Evolutionary conservation across 2,113 vertebrate species (phyloP), one percentile per base, ranked within the genome.

Genomic region (Lonchura striata): DNA sequence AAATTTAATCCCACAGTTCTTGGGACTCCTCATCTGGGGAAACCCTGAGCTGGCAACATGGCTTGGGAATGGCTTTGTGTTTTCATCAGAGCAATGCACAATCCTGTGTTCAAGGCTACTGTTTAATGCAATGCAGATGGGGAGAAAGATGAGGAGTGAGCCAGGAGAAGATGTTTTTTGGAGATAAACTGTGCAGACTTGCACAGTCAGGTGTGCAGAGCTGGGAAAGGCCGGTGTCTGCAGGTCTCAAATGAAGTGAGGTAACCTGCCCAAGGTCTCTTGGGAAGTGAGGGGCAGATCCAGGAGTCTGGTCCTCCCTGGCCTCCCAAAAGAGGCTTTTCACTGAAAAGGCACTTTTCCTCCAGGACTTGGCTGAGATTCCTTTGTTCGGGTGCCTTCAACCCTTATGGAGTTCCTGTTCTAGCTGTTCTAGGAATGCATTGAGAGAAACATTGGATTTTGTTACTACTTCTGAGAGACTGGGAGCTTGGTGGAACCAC

Each of bases 151-250:
- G 78, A 83, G 60, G 52, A 86, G 21, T 57, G 60, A 93, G 56
- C 52, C 79, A 81, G 56, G 64, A 47, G 52, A 56, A 79, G 80
- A 88, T 97, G 65, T 50, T 72, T 64, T 61, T 15, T 25, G 49
- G 64, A 90, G 88, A 91, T 94, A 89, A 96, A 35, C 57, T 82
- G 87, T 42, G 54, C 56, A 33, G 82, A 60, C 84, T 82, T 91
- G 93, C 74, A 53, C 2, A 20, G 77, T 46, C 52, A 89, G 66
- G 75, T 66, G 35, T 25, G 64, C 31, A 25, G 91, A 47, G 81
- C 76, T 93, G 82, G 88, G 88, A 94, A 94, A 52, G 44, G 72
- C 92, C 0, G 6, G 28, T 54, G 83, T 54, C 69, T 94, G 19
- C 86, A 82, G 47, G 52, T 83, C 88, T 79, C 61, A 30, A 9